Evolutionary conservation across 2,113 vertebrate species (phyloP), one percentile per base, ranked within the genome.

Genomic region (Brachyhypopomus occidentalis): DNA sequence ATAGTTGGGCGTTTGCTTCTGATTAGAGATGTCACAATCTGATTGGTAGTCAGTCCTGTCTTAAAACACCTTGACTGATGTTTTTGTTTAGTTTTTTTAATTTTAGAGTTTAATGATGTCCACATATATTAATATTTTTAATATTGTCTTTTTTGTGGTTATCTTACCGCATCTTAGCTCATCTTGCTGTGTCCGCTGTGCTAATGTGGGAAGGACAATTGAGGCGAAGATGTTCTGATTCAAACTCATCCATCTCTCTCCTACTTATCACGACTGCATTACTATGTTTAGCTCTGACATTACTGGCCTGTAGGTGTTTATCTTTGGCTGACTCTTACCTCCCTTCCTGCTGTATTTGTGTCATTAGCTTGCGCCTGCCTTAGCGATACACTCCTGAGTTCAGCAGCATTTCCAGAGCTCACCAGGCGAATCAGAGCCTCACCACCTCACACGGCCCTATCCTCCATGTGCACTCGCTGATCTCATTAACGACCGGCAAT

Each of bases 21-120:
- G 59, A 80, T 45, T 79, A 55, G 70, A 38, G 70, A 14, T 52
- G 12, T 52, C 45, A 52, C 8, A 73, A 66, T 56, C 59, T 56
- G 71, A 74, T 74, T 3, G 41, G 14, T 11, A 63, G 23, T 72
- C 59, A 73, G 41, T 80, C 70, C 70, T 36, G 19, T 56, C 56
- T 64, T 66, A 20, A 71, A 78, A 71, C 12, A 64, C 55, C 62
- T 25, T 38, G 52, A 71, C 17, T 72, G 25, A 45, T 58, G 17
- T 8, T 67, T n/a, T 67, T 11, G 30, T 30, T 59, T 45, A 22
- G 22, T 3, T 22, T 60, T 79, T 38, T 72, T 20, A 1, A 12
- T 52, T 52, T 52, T 14, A 9, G 41, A 9, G 9, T 52, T 52
- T 52, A 52, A 52, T 52, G 45, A 14, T 52, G 7, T 52, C 12